Conservation (phyloP, 2,888 invertebrate species). For the Chymomyza caudatula region DNA sequence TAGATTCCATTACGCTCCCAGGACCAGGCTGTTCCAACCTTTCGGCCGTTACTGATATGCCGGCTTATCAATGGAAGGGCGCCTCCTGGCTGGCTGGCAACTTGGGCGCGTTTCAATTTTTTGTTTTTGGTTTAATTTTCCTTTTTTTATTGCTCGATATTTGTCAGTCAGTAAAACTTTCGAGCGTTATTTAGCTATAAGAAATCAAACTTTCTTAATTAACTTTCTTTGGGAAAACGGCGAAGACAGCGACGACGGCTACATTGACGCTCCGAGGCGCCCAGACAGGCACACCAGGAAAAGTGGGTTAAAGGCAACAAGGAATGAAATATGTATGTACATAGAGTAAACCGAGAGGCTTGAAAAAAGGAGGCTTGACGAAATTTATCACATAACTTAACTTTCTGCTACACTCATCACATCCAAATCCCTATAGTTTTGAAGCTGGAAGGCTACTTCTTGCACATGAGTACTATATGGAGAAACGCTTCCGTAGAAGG, state of each 20-base stretch:
- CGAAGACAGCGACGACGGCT: slow-evolving; percentile 20
- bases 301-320: not conserved
- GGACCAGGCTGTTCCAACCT: not conserved
- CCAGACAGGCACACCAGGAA: not conserved
- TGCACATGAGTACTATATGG: too few species aligned
- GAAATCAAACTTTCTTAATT: slow-evolving; percentile 70
- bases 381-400: too few species aligned
- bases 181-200: slow-evolving; percentile 70
- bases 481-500: too few species aligned
- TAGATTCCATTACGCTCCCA: not conserved
- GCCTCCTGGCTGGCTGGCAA: slow-evolving; percentile 10
- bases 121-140: slow-evolving; percentile 39
- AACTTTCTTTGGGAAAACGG: slow-evolving; percentile 54
- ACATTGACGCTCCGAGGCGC: not conserved
- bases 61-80: not conserved
- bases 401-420: too few species aligned
- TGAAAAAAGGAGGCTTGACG: too few species aligned
- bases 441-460: too few species aligned
- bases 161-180: slow-evolving; percentile 66
- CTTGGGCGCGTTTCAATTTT: slow-evolving; percentile 19
- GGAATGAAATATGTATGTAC: not conserved
- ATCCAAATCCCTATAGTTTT: too few species aligned
- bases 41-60: not conserved
- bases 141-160: slow-evolving; percentile 63
- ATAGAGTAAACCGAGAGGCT: not conserved